These are phyloP conservation scores for Neodiprion virginianus DNA, from an alignment of 1,140 invertebrate genomes.

Conservation along the genomic window DNA sequence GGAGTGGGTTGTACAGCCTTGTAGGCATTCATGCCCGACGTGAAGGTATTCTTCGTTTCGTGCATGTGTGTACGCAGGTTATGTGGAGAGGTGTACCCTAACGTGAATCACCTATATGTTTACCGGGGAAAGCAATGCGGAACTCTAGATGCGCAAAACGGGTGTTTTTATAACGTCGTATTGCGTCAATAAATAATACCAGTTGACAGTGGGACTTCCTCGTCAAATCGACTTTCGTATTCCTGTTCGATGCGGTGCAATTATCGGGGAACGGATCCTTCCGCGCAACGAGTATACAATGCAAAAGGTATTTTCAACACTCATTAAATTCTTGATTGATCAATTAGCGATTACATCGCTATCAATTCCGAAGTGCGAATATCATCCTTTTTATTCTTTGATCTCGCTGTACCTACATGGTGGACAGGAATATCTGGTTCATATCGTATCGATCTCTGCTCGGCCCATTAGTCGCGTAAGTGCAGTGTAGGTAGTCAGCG, in stretches of 20 bases:
- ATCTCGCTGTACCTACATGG: neutral
- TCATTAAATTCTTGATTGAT: slow-evolving; percentile 3
- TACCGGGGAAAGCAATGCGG: neutral
- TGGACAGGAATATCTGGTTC: neutral
- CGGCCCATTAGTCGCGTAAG: neutral
- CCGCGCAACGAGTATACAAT: no score
- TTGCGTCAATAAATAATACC: neutral
- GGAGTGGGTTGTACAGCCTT: no score
- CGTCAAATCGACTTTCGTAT: no score
- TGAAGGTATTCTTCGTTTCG: no score
- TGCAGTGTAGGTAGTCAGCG: neutral
- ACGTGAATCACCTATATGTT: neutral
- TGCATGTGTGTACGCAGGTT: no score
- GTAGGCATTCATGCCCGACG: no score
- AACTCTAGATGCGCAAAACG: neutral
- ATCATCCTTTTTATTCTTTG: neutral
- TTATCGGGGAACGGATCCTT: no score
- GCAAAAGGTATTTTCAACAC: neutral
- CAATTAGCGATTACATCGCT: slow-evolving; percentile 5
- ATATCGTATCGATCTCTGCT: slow-evolving; percentile 7
- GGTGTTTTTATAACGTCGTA: neutral
- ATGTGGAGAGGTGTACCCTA: no score
- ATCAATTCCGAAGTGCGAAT: neutral
- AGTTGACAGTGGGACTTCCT: no score
- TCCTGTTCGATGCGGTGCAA: no score